Conservation (phyloP, 2,888 invertebrate species). For the Brassicogethes aeneus region DNA sequence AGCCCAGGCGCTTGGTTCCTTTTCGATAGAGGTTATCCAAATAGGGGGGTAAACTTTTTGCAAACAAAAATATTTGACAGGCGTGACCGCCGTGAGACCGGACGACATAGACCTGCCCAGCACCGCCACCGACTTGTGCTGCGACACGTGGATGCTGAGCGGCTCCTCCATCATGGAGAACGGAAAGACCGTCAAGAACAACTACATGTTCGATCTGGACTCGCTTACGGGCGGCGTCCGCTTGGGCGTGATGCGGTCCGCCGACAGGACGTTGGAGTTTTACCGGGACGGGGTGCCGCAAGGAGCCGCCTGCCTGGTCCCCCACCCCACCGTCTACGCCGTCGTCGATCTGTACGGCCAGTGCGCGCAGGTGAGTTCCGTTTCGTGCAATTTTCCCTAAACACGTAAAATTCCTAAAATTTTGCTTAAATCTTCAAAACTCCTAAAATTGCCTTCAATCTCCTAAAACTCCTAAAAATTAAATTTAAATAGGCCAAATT, state of each 20-base stretch:
- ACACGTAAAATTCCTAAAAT: too few species aligned
- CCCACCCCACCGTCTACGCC: conserved; percentile 76
- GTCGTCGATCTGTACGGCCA: conserved; percentile 94
- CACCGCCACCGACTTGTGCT: conserved; percentile 85
- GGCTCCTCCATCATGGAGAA: conserved; percentile 89
- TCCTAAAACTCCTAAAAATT: too few species aligned
- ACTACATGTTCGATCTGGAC: conserved; percentile 81
- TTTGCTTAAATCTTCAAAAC: too few species aligned
- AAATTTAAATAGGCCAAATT: too few species aligned
- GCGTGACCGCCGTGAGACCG: conserved; percentile 43
- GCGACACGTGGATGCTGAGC: conserved; percentile 88
- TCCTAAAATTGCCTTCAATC: too few species aligned
- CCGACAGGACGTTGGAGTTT: conserved; percentile 59
- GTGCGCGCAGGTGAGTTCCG: conserved; percentile 69
- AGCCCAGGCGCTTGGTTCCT: too few species aligned
- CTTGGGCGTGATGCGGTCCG: conserved; percentile 48
- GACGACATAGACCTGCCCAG: conserved; percentile 82
- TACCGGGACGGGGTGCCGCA: conserved; percentile 81
- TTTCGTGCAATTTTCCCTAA: too few species aligned
- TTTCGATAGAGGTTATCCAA: too few species aligned
- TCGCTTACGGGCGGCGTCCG: conserved; percentile 67
- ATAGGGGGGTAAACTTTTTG: too few species aligned
- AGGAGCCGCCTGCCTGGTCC: conserved; percentile 73
- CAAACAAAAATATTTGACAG: background rate
- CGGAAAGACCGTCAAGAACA: conserved; percentile 74